Conservation (phyloP, 2,797 vertebrate genomes). For the Harpagifer antarcticus region DNA sequence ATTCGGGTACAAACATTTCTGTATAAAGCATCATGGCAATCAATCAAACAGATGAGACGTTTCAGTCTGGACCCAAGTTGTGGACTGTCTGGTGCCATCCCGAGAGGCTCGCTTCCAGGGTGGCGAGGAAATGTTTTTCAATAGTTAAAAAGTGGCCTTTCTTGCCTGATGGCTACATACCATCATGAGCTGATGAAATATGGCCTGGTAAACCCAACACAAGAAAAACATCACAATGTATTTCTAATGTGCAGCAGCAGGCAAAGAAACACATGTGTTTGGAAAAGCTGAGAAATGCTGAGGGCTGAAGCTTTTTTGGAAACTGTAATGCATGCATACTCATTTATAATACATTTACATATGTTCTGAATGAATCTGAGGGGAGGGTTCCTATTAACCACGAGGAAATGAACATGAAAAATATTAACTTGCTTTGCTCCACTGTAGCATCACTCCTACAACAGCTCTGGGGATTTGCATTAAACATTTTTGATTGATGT, state of each 20-base stretch:
- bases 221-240: conserved; percentile 9
- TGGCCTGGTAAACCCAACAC: conserved; percentile 19
- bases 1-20: neutral
- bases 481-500: conserved; percentile 28
- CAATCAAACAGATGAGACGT: neutral
- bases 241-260: conserved; percentile 15
- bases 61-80: neutral
- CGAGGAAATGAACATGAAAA: neutral
- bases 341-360: neutral
- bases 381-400: neutral
- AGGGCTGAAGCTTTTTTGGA: neutral
- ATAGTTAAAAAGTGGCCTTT: conserved; percentile 21
- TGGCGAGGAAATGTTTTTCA: neutral
- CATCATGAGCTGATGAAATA: conserved; percentile 29
- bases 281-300: conserved; percentile 30
- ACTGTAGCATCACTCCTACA: conserved; percentile 2
- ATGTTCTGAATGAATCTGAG: neutral
- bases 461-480: conserved; percentile 22
- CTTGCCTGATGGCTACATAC: neutral
- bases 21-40: neutral
- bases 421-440: conserved; percentile 7
- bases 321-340: neutral
- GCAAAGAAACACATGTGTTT: conserved; percentile 31
- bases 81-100: neutral
- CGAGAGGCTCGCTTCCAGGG: neutral